Evolutionary conservation across 2,113 vertebrate genomes (phyloP).

Genomic region (Gobiocypris rarus): DNA sequence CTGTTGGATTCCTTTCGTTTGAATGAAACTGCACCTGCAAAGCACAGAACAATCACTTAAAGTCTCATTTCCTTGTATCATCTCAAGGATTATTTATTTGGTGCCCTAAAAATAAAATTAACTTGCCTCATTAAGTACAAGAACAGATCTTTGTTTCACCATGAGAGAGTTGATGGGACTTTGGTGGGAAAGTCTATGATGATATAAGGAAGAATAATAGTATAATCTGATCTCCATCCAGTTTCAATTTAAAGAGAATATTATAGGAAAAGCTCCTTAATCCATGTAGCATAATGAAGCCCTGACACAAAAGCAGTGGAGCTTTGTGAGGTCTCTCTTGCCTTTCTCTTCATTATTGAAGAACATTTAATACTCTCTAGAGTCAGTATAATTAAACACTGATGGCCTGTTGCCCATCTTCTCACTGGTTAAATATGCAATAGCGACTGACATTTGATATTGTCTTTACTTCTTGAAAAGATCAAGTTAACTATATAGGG

Average conservation of each 20-base stretch:
- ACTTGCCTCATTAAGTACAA: background rate
- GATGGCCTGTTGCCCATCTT: conserved; percentile 11
- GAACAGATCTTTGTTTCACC: background rate
- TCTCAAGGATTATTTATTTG: background rate
- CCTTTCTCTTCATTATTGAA: conserved; percentile 38
- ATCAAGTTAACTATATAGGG: background rate
- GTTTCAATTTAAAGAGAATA: background rate
- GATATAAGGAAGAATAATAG: conserved; percentile 1
- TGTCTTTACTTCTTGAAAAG: conserved; percentile 2
- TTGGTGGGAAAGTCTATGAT: background rate
- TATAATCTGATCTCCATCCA: background rate
- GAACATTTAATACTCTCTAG: conserved; percentile 33
- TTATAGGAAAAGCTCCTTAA: conserved; percentile 22
- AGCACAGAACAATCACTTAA: background rate
- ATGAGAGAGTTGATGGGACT: background rate
- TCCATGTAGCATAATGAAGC: background rate
- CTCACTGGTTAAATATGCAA: background rate
- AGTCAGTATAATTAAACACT: conserved; percentile 22
- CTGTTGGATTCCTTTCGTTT: background rate
- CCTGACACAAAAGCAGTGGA: conserved; percentile 1
- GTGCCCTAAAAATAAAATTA: background rate
- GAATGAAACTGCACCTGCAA: background rate
- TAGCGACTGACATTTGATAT: conserved; percentile 20
- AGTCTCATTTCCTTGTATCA: background rate
- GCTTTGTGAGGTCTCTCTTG: background rate